phyloP scores from a whole-genome alignment of 2,113 vertebrate species.

The Danionella cerebrum region DNA sequence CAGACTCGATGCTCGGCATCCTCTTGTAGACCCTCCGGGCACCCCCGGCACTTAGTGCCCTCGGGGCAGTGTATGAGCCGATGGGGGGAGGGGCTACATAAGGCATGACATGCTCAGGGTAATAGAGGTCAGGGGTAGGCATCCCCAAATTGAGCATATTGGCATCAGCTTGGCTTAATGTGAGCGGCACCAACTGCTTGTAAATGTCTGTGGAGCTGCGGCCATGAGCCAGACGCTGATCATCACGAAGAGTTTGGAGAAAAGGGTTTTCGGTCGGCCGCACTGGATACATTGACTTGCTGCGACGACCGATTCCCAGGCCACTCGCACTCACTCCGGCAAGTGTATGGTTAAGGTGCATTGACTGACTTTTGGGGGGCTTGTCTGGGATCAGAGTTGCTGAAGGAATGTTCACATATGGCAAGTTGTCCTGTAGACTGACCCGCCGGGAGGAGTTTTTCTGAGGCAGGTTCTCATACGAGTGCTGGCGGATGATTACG shows the following conservation, averaged over 20 bases:
- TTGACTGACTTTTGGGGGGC: slow-evolving; percentile 72
- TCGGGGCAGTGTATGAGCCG: slow-evolving; percentile 80
- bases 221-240: slow-evolving; percentile 77
- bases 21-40: slow-evolving; percentile 94
- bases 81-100: slow-evolving; percentile 86
- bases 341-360: slow-evolving; percentile 76
- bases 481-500: slow-evolving; percentile 82
- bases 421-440: slow-evolving; percentile 83
- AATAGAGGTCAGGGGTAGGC: slow-evolving; percentile 56
- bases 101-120: slow-evolving; percentile 89
- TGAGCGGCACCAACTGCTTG: slow-evolving; percentile 82
- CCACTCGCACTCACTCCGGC: slow-evolving; percentile 38
- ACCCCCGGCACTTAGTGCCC: slow-evolving; percentile 88
- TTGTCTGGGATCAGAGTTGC: slow-evolving; percentile 84
- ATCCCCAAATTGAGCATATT: slow-evolving; percentile 50
- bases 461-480: slow-evolving; percentile 86
- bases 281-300: slow-evolving; percentile 85
- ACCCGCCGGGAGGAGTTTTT: slow-evolving; percentile 75
- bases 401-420: slow-evolving; percentile 77
- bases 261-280: slow-evolving; percentile 87
- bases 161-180: slow-evolving; percentile 58
- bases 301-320: slow-evolving; percentile 72
- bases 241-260: slow-evolving; percentile 75
- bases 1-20: slow-evolving; percentile 98
- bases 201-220: slow-evolving; percentile 84